Evolutionary conservation across 2,797 vertebrate genomes (phyloP).

Genomic region (Cercopithecus mitis): DNA sequence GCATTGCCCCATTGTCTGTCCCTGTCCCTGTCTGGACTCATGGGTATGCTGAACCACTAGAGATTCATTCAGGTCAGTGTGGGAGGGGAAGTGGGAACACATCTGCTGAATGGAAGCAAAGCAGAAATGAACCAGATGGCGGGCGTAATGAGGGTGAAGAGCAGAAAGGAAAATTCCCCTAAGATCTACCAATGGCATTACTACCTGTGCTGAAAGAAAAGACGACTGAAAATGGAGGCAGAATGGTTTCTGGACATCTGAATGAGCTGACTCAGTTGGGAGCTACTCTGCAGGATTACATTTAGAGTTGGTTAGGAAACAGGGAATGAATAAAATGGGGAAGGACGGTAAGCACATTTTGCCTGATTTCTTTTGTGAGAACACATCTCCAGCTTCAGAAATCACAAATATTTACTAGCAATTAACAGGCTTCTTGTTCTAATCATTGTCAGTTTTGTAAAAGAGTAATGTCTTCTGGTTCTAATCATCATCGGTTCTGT

Average conservation of each 20-base stretch:
- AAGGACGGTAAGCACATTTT: background rate
- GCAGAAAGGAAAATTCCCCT: slow-evolving; percentile 71
- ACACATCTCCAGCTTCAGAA: background rate
- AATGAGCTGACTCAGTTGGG: slow-evolving; percentile 7
- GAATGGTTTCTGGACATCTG: slow-evolving; percentile 49
- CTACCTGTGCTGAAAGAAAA: slow-evolving; percentile 60
- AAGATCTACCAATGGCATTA: slow-evolving; percentile 59
- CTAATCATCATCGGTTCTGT: background rate
- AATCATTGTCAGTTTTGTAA: background rate
- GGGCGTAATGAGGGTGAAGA: slow-evolving; percentile 60
- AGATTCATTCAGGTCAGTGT: background rate
- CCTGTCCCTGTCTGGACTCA: background rate
- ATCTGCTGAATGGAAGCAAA: slow-evolving; percentile 49
- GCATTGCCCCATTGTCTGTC: background rate
- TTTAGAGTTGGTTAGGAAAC: background rate
- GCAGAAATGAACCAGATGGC: slow-evolving; percentile 71
- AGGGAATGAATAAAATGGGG: background rate
- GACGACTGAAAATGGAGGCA: slow-evolving; percentile 3
- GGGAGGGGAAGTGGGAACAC: background rate
- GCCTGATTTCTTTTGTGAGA: background rate
- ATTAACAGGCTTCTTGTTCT: slow-evolving; percentile 27
- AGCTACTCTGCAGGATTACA: background rate
- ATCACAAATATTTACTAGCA: background rate
- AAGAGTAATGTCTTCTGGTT: background rate
- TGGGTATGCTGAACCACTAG: background rate